These are phyloP conservation scores for Neodiprion fabricii DNA, from an alignment of 1,140 invertebrate genomes.

Conservation along the genomic window DNA sequence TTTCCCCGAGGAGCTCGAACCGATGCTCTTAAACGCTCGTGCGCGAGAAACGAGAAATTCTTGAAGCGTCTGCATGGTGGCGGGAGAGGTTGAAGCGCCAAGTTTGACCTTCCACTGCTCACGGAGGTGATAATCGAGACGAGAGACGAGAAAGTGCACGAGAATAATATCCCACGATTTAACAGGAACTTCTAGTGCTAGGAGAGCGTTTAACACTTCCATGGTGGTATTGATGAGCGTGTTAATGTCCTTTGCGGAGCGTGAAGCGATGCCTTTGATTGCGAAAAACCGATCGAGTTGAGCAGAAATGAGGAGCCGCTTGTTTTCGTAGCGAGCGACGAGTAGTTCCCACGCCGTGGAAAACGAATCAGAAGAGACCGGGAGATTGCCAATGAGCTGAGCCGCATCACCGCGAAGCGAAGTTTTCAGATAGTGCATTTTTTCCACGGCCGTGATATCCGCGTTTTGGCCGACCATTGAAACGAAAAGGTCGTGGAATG, in stretches of 20 bases:
- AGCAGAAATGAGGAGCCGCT: conserved; percentile 9
- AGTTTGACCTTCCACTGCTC: not conserved
- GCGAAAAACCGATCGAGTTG: not conserved
- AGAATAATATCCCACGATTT: conserved; percentile 7
- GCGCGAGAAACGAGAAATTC: not conserved
- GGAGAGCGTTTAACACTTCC: not conserved
- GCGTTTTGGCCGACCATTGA: conserved; percentile 36
- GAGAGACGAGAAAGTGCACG: not conserved
- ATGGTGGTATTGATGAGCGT: not conserved
- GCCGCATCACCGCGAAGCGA: conserved; percentile 31
- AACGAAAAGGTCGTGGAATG: conserved; percentile 38
- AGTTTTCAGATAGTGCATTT: conserved; percentile 35
- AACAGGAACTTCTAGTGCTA: conserved; percentile 1
- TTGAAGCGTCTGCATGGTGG: conserved; percentile 4
- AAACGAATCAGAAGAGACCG: not conserved
- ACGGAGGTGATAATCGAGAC: not conserved
- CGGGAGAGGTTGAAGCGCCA: conserved; percentile 8
- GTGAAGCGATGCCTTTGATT: not conserved
- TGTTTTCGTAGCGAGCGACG: conserved; percentile 6
- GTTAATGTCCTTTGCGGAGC: not conserved
- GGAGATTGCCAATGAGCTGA: not conserved
- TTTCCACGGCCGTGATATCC: conserved; percentile 29
- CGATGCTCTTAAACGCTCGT: not conserved
- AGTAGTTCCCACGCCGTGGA: not conserved
- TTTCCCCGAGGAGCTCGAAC: too few relatives aligned